These are phyloP conservation scores for Phorcus lineatus DNA, from an alignment of 2,888 invertebrate species.

Conservation along the genomic window DNA sequence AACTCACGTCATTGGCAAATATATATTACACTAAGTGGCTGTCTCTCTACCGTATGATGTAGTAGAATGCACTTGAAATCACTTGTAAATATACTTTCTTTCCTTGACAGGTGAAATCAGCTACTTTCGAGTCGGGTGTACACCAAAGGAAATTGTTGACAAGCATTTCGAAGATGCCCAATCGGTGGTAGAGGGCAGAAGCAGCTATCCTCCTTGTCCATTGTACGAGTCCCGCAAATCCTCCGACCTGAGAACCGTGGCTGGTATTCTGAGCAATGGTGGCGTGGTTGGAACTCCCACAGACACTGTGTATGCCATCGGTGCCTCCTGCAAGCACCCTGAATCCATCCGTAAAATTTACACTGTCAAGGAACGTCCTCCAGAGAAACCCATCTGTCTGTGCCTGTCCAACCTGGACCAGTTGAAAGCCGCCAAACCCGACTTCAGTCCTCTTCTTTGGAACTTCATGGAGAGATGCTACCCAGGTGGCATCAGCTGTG, in stretches of 20 bases:
- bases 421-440: conserved; percentile 47
- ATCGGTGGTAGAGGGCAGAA: background rate
- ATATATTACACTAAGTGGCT: too few relatives aligned
- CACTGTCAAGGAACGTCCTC: conserved; percentile 55
- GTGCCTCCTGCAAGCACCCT: conserved; percentile 55
- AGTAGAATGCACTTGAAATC: too few relatives aligned
- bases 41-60: too few relatives aligned
- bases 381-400: conserved; percentile 61
- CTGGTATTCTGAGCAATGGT: conserved; percentile 48
- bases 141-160: conserved; percentile 18
- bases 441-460: conserved; percentile 53
- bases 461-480: conserved; percentile 55
- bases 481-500: conserved; percentile 59
- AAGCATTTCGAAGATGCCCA: conserved; percentile 11
- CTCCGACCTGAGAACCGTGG: conserved; percentile 44
- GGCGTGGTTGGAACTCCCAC: conserved; percentile 58
- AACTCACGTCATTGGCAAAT: too few relatives aligned
- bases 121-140: conserved; percentile 23
- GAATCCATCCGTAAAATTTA: conserved; percentile 52
- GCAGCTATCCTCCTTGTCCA: conserved; percentile 41
- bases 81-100: background rate
- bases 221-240: conserved; percentile 49
- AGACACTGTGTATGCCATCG: conserved; percentile 60
- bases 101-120: background rate
- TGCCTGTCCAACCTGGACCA: conserved; percentile 58